A percentile compares a stretch with the other conserved stretches of the same genome.
Conservation (phyloP, 2,113 vertebrate genomes). For the Rostratula benghalensis region DNA sequence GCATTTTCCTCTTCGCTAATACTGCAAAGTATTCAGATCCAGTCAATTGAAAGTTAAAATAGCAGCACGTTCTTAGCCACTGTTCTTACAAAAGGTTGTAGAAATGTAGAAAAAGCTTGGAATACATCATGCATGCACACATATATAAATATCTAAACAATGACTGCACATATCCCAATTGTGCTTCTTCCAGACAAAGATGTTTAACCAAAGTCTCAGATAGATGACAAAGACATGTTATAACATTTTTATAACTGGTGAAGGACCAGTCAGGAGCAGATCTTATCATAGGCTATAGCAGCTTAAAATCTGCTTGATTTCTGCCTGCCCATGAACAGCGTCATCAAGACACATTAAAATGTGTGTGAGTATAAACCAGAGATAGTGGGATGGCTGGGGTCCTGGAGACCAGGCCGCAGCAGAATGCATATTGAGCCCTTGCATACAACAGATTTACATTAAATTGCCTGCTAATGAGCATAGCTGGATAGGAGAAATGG, state of each 20-base stretch:
- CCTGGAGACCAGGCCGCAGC: neutral
- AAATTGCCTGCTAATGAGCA: neutral
- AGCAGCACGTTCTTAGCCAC: neutral
- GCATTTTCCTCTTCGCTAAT: neutral
- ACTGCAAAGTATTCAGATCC: neutral
- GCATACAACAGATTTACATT: neutral
- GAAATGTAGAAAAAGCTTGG: too few species aligned
- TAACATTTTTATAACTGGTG: neutral
- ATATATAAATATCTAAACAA: neutral
- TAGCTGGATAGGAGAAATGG: neutral
- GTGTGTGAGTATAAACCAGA: neutral
- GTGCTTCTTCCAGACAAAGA: neutral
- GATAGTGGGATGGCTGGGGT: neutral
- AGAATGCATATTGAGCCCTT: neutral
- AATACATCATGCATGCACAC: rapidly evolving
- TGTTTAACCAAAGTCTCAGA: neutral
- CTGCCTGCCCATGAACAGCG: neutral
- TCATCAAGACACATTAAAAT: neutral
- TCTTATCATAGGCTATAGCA: neutral
- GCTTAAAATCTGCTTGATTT: neutral
- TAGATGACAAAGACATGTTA: neutral
- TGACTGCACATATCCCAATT: neutral
- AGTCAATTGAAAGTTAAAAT: neutral
- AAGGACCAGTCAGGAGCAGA: neutral
- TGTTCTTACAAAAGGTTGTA: neutral